A percentile compares a stretch with the other conserved stretches of the same genome.
phyloP scores from a whole-genome alignment of 2,888 invertebrate genomes.

The Andrena dorsata region DNA sequence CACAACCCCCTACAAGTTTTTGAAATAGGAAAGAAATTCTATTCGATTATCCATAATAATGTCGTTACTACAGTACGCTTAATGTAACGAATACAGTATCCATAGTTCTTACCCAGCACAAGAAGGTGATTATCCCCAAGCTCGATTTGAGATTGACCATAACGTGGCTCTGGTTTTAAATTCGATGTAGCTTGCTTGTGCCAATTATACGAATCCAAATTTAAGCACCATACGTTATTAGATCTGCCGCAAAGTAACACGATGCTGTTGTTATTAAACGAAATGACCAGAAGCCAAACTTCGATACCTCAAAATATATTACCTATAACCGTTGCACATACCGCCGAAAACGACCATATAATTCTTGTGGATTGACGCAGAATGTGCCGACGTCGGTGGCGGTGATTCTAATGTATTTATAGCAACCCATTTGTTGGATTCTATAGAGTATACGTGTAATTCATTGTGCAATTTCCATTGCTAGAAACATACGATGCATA shows the following conservation, averaged over 20 bases:
- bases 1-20: conserved; percentile 89
- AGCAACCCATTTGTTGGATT: conserved; percentile 92
- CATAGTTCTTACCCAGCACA: conserved; percentile 87
- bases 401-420: conserved; percentile 88
- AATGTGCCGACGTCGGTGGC: conserved; percentile 96
- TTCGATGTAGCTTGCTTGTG: conserved; percentile 90
- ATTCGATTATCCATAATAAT: too few relatives aligned
- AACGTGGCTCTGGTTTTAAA: conserved; percentile 92
- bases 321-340: conserved; percentile 79
- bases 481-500: conserved; percentile 78
- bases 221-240: conserved; percentile 96
- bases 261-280: conserved; percentile 43
- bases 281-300: conserved; percentile 5
- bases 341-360: conserved; percentile 95
- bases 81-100: too few relatives aligned
- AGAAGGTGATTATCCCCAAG: conserved; percentile 92
- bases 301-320: conserved; percentile 41
- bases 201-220: conserved; percentile 92
- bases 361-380: conserved; percentile 93
- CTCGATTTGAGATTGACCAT: conserved; percentile 96
- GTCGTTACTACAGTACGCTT: too few relatives aligned
- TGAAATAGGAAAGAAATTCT: not conserved
- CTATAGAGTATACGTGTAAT: conserved; percentile 94
- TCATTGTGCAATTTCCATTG: conserved; percentile 95
- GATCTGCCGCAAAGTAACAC: conserved; percentile 84